Percentiles rank a stretch among this genome's conserved stretches.
Conservation (phyloP, 2,797 vertebrate genomes). For the Cossypha niveicapilla region DNA sequence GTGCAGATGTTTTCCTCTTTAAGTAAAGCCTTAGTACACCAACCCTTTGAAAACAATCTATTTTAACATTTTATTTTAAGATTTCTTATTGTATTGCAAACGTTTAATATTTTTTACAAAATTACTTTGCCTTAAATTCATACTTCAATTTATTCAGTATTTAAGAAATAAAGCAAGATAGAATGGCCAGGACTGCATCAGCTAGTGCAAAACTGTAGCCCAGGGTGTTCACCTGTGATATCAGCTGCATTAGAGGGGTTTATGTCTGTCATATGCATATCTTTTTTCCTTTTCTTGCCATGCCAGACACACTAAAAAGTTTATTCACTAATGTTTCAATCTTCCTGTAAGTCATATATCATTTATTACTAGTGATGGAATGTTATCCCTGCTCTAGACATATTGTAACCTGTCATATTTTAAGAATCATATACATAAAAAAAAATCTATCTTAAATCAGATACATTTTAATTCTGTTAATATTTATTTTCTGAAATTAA, state of each 20-base stretch:
- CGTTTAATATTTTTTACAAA: background rate
- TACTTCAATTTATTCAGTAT: background rate
- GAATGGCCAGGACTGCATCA: background rate
- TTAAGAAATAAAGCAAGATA: background rate
- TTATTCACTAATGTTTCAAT: background rate
- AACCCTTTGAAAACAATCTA: constrained; percentile 73
- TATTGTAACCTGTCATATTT: background rate
- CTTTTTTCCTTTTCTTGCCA: background rate
- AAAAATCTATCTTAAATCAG: background rate
- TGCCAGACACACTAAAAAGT: background rate
- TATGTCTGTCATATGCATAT: background rate
- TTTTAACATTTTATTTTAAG: constrained; percentile 18
- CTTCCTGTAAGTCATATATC: background rate
- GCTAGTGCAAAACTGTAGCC: background rate
- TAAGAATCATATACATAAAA: background rate
- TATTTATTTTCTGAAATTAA: background rate
- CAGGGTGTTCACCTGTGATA: background rate
- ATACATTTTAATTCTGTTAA: background rate
- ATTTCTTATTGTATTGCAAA: background rate
- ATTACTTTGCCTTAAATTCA: constrained; percentile 19
- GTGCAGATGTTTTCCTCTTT: constrained; percentile 75
- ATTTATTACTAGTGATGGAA: background rate
- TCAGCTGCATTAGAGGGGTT: background rate
- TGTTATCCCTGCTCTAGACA: background rate
- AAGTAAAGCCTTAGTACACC: constrained; percentile 67